Evolutionary conservation across 2,113 vertebrate genomes (phyloP).

Genomic region (Callipepla squamata): DNA sequence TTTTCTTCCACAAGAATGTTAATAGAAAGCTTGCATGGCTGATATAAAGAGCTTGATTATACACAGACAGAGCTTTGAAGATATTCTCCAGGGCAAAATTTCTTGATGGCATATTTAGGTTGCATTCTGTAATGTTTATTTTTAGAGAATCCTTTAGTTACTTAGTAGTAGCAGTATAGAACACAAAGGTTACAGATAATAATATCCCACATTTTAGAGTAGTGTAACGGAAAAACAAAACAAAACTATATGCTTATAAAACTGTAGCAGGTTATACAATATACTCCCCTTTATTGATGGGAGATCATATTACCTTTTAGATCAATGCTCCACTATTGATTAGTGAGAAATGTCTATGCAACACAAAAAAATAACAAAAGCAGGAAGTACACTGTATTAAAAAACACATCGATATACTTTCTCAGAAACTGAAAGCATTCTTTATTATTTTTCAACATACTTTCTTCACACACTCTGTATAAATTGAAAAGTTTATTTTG

Average conservation of each 20-base stretch:
- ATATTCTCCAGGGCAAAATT: neutral
- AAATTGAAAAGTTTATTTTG: neutral
- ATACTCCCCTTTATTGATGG: neutral
- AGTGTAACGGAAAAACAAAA: neutral
- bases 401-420: neutral
- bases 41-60: neutral
- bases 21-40: neutral
- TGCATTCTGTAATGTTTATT: neutral
- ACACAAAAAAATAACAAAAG: neutral
- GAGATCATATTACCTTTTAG: constrained; percentile 1
- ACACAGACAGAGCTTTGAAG: neutral
- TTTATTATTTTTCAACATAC: neutral
- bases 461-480: neutral
- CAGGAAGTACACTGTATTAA: neutral
- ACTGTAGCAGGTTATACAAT: neutral
- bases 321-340: constrained; percentile 8
- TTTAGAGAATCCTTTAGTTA: neutral
- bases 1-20: neutral
- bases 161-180: neutral
- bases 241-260: neutral
- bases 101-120: neutral
- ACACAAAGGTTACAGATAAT: neutral
- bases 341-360: neutral
- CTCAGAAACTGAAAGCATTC: constrained; percentile 12
- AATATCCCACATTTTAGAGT: neutral